Base-by-base conservation (phyloP, 2,797 vertebrate genomes). In the Sebastes hubbsi region DNA sequence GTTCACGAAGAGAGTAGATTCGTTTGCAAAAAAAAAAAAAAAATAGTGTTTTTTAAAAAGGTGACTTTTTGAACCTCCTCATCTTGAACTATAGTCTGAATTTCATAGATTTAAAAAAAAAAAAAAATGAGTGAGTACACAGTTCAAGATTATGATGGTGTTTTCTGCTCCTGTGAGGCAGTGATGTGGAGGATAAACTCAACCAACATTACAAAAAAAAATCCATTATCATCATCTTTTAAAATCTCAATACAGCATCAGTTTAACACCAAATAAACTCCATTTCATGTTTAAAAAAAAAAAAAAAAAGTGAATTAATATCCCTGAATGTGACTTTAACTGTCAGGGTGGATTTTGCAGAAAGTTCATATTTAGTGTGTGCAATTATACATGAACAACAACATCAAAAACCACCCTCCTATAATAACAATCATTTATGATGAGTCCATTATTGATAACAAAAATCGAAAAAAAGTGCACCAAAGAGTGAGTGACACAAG, bases 301-400 rank as follows among this genome's bases (percentile, higher is more conserved):
- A 73, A 60, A 73, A 81, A 65, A 60, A 73, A 81, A 70, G 72
- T 77, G 67, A 84, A 2, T 62, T 71, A 54, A 80, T 30, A 80
- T 88, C 89, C 90, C 87, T 90, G 83, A 91, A 87, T 81, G 89
- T 89, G 86, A 89, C 78, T 38, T 38, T 74, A 86, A 75, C 63
- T 86, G 86, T 67, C 79, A 75, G 83, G 77, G 83, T 82, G 79
- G 69, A 60, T 46, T 81, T 81, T 34, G 59, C 38, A 52, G 70
- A 81, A 74, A 80, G 77, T 78, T 76, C 65, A 27, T 36, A 69
- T 46, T 77, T 24, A 75, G 64, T 78, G 83, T 86, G 90, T 88
- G 82, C 80, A 85, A 83, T 24, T 24, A 86, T 65, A 89, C 69
- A 84, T 63, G 46, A 75, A 69, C 67, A 74, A 87, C 66, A 85